Base-by-base conservation (phyloP, 2,797 vertebrate species). In the Eupleurogrammus muticus region DNA sequence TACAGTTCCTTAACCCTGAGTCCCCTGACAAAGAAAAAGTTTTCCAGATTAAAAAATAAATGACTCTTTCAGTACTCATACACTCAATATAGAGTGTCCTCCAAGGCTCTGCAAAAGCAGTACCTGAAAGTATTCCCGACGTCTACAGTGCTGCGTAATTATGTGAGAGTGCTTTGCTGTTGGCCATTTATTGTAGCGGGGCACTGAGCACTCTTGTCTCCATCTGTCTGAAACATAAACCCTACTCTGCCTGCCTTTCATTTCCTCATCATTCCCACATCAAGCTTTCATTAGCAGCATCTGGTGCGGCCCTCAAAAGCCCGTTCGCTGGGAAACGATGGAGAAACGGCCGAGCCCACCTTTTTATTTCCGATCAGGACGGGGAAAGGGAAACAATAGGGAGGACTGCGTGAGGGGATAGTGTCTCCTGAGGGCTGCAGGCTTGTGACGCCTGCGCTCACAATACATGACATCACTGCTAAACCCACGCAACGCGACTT, bases 401-500 rank as follows among this genome's bases (percentile, higher is more conserved):
- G 61, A 34, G 17, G 63, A n/a, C 16, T 68, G 52, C 24, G 19
- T 77, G 66, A 59, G 61, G 54, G 61, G 53, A 40, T 44, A 19
- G 46, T 0, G 11, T 63, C 68, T 75, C 79, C 72, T 49, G 17
- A 51, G 73, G 81, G 70, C n/a, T 70, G 20, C 9, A 51, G 1
- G 42, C 77, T 79, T 54, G 68, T 75, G 80, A 85, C 60, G 69
- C 77, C 84, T 75, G 86, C 83, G 87, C 79, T 81, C 68, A 77
- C 83, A 32, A 61, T 32, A 55, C 19, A 17, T 86, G 84, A 84
- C 79, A 74, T 89, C 76, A 73, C 47, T n/a, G 5, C 73, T 17
- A 65, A 70, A 48, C 11, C 63, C 38, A 52, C 44, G 51, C 73
- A 67, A 62, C 11, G 51, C 28, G 67, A 68, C 62, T 71, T 60